Conservation (phyloP, 2,797 vertebrate genomes). For the Danio choprae region DNA sequence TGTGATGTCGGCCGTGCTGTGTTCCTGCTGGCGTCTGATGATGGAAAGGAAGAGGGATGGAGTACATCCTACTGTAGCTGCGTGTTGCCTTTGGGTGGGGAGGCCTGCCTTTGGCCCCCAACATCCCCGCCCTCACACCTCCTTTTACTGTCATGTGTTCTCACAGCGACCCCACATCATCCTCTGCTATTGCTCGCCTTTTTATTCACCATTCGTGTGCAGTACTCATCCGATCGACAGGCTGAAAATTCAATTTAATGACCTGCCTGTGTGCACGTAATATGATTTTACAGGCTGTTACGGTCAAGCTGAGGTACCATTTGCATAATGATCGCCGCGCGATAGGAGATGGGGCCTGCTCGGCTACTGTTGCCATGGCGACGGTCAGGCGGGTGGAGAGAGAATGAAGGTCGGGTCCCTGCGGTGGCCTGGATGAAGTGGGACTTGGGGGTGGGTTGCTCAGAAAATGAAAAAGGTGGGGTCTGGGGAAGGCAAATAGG, state of each 20-base stretch:
- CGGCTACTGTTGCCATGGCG: constrained; percentile 60
- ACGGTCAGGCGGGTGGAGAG: constrained; percentile 57
- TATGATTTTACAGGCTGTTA: constrained; percentile 88
- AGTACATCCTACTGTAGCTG: constrained; percentile 33
- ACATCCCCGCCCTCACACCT: neutral
- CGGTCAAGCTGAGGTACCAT: constrained; percentile 83
- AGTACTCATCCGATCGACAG: constrained; percentile 78
- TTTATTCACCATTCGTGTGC: constrained; percentile 78
- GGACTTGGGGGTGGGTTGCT: constrained; percentile 51
- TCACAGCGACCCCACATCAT: constrained; percentile 50
- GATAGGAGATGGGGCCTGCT: constrained; percentile 79
- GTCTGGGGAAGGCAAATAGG: constrained; percentile 26
- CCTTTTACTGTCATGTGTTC: constrained; percentile 23
- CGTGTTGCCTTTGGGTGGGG: constrained; percentile 40
- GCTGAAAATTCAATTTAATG: constrained; percentile 87
- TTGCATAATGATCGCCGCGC: constrained; percentile 86
- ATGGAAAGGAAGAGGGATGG: constrained; percentile 32
- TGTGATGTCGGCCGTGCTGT: constrained; percentile 48
- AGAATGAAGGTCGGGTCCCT: constrained; percentile 77
- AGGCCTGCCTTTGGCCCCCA: constrained; percentile 40
- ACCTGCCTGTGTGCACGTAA: constrained; percentile 84
- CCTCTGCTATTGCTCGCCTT: constrained; percentile 45
- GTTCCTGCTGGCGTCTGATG: constrained; percentile 48
- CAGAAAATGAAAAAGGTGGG: constrained; percentile 59
- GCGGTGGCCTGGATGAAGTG: constrained; percentile 66